phyloP scores from a whole-genome alignment of 2,797 vertebrate genomes.

The Rhabdomys pumilio region DNA sequence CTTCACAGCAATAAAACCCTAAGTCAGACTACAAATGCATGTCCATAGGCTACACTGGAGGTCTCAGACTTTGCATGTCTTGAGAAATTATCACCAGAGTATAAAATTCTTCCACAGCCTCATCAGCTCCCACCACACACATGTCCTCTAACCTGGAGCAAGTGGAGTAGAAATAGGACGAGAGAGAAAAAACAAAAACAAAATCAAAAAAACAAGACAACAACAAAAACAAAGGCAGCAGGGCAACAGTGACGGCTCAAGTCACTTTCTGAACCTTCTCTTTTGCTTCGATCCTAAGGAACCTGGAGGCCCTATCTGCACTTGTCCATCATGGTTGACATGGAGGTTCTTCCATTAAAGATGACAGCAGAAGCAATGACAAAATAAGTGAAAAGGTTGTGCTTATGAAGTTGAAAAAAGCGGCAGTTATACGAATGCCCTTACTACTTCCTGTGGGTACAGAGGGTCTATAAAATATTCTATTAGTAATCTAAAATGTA shows the following conservation, averaged over 20 bases:
- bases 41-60: neutral
- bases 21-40: neutral
- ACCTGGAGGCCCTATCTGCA: neutral
- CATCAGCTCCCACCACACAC: neutral
- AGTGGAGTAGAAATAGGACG: neutral
- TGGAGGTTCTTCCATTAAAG: neutral
- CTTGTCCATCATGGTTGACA: neutral
- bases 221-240: neutral
- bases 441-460: neutral
- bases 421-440: neutral
- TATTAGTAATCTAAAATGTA: neutral
- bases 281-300: neutral
- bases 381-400: neutral
- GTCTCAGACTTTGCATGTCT: neutral
- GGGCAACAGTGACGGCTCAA: rapidly evolving
- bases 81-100: neutral
- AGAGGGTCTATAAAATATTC: neutral
- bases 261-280: neutral
- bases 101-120: neutral
- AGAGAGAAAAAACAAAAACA: neutral
- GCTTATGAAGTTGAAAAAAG: neutral
- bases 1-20: neutral
- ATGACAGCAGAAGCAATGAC: neutral
- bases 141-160: neutral
- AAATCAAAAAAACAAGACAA: neutral